These are phyloP conservation scores for Steatornis caripensis DNA, from an alignment of 2,113 vertebrate genomes.

Conservation along the genomic window DNA sequence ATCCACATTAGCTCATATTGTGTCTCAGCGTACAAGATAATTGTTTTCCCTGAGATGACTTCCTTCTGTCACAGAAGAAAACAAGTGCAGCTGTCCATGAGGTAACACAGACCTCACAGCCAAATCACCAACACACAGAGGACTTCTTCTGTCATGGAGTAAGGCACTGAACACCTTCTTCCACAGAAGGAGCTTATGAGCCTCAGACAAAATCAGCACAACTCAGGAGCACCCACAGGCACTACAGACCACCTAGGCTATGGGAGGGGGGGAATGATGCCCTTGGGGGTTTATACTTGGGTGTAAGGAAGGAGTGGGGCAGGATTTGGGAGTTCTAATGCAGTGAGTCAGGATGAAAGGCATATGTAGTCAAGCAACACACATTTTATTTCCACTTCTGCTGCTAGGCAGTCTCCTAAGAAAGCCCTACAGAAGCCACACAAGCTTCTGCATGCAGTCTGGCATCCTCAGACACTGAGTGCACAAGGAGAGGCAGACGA, in stretches of 20 bases:
- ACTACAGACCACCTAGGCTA: too few species aligned
- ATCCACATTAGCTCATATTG: background rate
- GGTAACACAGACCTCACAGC: background rate
- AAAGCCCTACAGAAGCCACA: background rate
- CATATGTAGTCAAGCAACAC: background rate
- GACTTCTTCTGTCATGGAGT: background rate
- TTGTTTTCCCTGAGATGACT: background rate
- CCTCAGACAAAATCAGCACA: background rate
- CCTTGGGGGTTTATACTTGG: accelerated
- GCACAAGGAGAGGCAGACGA: background rate
- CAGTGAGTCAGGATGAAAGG: background rate
- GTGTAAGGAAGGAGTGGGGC: background rate
- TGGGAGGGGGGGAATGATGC: background rate
- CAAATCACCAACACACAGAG: background rate
- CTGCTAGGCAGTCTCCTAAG: background rate
- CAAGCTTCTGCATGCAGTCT: background rate
- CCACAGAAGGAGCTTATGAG: background rate
- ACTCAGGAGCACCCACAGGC: accelerated
- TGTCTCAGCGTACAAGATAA: background rate
- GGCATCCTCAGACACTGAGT: accelerated
- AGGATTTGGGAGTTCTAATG: background rate
- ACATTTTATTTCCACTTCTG: background rate
- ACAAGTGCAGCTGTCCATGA: background rate
- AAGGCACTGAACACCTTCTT: background rate
- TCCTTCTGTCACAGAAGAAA: background rate